Conservation (phyloP, 2,797 vertebrate genomes). For the Manis javanica region DNA sequence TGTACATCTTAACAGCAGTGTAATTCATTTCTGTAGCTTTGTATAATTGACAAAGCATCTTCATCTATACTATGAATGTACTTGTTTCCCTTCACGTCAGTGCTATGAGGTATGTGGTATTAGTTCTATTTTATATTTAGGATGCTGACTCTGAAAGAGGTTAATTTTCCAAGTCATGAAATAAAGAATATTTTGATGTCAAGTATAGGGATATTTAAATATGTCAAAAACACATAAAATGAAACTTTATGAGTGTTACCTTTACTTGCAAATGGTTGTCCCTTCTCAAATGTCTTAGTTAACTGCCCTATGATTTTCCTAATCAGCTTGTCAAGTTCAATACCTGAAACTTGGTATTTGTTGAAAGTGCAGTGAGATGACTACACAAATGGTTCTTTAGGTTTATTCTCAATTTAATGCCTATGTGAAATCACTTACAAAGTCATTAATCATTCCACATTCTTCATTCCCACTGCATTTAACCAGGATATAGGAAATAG, state of each 20-base stretch:
- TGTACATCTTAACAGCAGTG: neutral
- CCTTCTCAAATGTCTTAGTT: neutral
- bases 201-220: neutral
- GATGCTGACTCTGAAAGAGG: neutral
- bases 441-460: neutral
- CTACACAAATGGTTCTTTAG: neutral
- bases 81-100: neutral
- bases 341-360: neutral
- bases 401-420: neutral
- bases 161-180: conserved; percentile 6
- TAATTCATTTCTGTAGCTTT: neutral
- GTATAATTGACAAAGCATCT: neutral
- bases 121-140: neutral
- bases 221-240: neutral
- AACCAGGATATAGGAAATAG: neutral
- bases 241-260: neutral
- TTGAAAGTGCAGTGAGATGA: neutral
- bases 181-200: neutral
- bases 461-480: neutral
- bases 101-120: neutral
- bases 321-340: neutral
- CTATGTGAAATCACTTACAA: neutral
- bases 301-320: neutral
- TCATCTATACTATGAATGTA: neutral
- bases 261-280: neutral